Evolutionary conservation across 1,140 invertebrate genomes (phyloP).

Genomic region (Anoplolepis gracilipes): DNA sequence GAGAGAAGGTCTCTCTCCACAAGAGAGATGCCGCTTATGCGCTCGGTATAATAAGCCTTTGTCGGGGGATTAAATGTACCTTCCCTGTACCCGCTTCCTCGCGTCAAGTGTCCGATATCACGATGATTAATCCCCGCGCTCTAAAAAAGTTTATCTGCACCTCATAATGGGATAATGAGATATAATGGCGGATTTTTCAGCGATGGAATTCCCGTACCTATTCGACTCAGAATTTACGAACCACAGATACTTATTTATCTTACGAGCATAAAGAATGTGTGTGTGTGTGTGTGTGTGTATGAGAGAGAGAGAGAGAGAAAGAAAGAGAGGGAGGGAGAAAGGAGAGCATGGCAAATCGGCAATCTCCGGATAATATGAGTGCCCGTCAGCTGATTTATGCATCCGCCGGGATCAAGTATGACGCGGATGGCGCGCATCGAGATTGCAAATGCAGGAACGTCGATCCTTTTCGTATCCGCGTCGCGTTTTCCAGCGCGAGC

Average conservation of each 20-base stretch:
- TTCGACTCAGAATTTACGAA: slow-evolving; percentile 31
- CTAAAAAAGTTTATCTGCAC: slow-evolving; percentile 21
- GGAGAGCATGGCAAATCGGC: not conserved
- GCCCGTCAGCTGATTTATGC: slow-evolving; percentile 48
- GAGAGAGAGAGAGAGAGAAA: not conserved
- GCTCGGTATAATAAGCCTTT: slow-evolving; percentile 41
- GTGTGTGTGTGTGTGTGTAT: not conserved
- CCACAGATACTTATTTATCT: not conserved
- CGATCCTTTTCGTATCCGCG: slow-evolving; percentile 40
- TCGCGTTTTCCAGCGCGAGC: slow-evolving; percentile 38
- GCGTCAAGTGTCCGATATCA: slow-evolving; percentile 1
- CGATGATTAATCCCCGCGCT: slow-evolving; percentile 42
- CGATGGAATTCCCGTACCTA: not conserved
- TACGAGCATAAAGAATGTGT: not conserved
- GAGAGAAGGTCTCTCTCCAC: slow-evolving; percentile 38
- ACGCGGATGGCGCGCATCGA: slow-evolving; percentile 24
- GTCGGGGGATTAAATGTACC: slow-evolving; percentile 42
- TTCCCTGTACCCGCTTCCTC: not conserved
- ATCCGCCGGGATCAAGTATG: slow-evolving; percentile 28
- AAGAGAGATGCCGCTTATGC: slow-evolving; percentile 23
- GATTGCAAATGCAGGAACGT: slow-evolving; percentile 54
- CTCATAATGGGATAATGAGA: slow-evolving; percentile 1
- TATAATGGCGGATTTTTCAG: not conserved
- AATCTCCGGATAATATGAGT: slow-evolving; percentile 37
- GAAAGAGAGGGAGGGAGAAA: not conserved